Base-by-base conservation (phyloP, 2,888 invertebrate species). In the Dryocosmus kuriphilus region DNA sequence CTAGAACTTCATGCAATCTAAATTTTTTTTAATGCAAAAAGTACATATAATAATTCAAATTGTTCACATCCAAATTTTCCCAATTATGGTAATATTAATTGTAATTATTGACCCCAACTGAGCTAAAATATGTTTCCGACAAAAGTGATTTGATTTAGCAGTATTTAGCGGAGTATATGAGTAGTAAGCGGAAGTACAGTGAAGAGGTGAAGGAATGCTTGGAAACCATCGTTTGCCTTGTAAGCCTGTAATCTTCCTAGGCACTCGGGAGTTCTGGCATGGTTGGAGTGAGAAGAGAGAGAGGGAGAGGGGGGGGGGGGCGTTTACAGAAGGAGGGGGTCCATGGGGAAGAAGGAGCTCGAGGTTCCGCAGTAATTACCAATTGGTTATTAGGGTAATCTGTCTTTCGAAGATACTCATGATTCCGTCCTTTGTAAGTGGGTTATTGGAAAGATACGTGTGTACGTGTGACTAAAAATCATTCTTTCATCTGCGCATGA, bases 321-420 rank as follows among this genome's bases (percentile, higher is more conserved):
- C n/a, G 79, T 65, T 77, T 38, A 77, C 60, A 51, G 46, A 35
- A 77, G 62, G n/a, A n/a, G n/a, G n/a, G n/a, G 67, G 77, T 75
- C 71, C 77, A 77, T 38, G 55, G 71, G 38, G 71, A 61, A 77
- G 73, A 74, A 67, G 46, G 76, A 78, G 78, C 73, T 60, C 78
- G 81, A 78, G 81, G 73, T 84, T 83, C 79, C 74, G 78, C 81
- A 76, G 85, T 86, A 85, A 86, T 87, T 85, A 86, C 84, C 86
- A 84, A 86, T 85, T 86, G 82, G 83, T 83, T 84, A 85, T 86
- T 85, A 87, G 81, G 80, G 84, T 86, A 84, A 86, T 86, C 82
- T 81, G 75, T 77, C 63, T 75, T 77, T 78, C 76, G 81, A 83
- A 82, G 82, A 77, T 81, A 82, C 79, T 75, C 75, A 77, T 81